phyloP scores from a whole-genome alignment of 2,888 invertebrate species.

The Coelopa pilipes region DNA sequence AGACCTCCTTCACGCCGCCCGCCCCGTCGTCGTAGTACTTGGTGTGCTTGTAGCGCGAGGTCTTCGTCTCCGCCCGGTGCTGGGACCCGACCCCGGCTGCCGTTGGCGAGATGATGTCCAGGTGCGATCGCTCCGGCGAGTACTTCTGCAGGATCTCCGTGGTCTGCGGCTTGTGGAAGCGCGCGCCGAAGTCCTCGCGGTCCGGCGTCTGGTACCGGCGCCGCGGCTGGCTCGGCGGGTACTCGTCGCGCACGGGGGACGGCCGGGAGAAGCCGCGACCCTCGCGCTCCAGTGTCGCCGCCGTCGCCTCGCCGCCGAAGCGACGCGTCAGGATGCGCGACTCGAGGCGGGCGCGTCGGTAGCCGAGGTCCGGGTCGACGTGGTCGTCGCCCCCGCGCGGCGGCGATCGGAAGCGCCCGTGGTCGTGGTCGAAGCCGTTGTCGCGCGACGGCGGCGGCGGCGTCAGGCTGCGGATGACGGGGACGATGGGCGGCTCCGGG shows the following conservation, averaged over 20 bases:
- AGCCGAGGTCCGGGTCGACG: slow-evolving; percentile 69
- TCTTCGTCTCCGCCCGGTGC: slow-evolving; percentile 54
- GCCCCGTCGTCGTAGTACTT: slow-evolving; percentile 67
- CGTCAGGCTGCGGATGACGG: slow-evolving; percentile 72
- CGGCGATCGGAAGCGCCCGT: slow-evolving; percentile 68
- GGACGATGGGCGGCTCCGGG: slow-evolving; percentile 73
- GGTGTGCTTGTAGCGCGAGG: slow-evolving; percentile 62
- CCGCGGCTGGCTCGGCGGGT: too few species aligned
- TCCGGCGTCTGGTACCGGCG: slow-evolving; percentile 60
- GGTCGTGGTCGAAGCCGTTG: slow-evolving; percentile 42
- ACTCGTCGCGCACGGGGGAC: too few species aligned
- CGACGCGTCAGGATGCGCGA: slow-evolving; percentile 77
- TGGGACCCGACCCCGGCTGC: slow-evolving; percentile 36
- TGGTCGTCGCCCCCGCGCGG: slow-evolving; percentile 61
- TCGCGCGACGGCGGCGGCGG: slow-evolving; percentile 57
- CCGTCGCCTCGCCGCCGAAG: slow-evolving; percentile 64
- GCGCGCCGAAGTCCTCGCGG: slow-evolving; percentile 59
- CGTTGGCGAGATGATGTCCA: slow-evolving; percentile 56
- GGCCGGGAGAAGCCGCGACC: slow-evolving; percentile 33
- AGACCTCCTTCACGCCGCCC: slow-evolving; percentile 69
- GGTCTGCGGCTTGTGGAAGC: slow-evolving; percentile 57
- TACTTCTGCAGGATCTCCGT: slow-evolving; percentile 59
- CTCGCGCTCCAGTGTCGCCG: slow-evolving; percentile 57
- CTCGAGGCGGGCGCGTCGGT: slow-evolving; percentile 79
- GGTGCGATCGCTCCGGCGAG: slow-evolving; percentile 58